phyloP scores from a whole-genome alignment of 1,140 invertebrate genomes.

The Phymastichus coffea region DNA sequence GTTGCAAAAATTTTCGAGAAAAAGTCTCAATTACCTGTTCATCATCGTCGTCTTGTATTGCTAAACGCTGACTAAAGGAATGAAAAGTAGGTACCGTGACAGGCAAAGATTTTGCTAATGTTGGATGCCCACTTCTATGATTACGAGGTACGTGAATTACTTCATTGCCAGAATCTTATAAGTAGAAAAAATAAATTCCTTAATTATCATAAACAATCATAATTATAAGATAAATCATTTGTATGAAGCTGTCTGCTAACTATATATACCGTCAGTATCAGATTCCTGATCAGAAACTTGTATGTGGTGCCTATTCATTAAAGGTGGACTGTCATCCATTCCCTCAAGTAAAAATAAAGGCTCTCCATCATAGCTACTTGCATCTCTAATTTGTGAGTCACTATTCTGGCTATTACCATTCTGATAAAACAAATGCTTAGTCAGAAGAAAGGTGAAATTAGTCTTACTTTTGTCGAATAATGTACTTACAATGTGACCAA shows the following conservation, averaged over 20 bases:
- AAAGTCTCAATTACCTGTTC: slow-evolving; percentile 45
- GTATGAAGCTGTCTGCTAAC: background rate
- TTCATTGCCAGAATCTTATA: slow-evolving; percentile 53
- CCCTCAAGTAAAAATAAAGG: slow-evolving; percentile 59
- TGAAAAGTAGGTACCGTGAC: slow-evolving; percentile 59
- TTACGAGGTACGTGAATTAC: slow-evolving; percentile 51
- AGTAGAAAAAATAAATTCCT: slow-evolving; percentile 9
- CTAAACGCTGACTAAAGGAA: slow-evolving; percentile 37
- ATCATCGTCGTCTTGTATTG: slow-evolving; percentile 50
- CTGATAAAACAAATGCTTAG: slow-evolving; percentile 29
- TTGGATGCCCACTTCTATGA: slow-evolving; percentile 44
- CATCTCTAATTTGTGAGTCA: slow-evolving; percentile 32
- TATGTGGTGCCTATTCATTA: slow-evolving; percentile 21
- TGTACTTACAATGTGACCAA: slow-evolving; percentile 10
- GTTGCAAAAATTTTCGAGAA: background rate
- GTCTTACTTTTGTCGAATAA: background rate
- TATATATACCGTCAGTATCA: slow-evolving; percentile 55
- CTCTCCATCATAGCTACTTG: slow-evolving; percentile 53
- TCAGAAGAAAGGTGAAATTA: too few species aligned
- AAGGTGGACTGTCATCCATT: slow-evolving; percentile 51
- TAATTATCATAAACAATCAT: too few species aligned
- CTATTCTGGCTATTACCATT: slow-evolving; percentile 37
- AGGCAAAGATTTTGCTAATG: slow-evolving; percentile 59
- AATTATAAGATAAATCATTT: slow-evolving; percentile 3
- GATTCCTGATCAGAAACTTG: slow-evolving; percentile 54